Percentiles rank a stretch among this genome's conserved stretches.
phyloP scores from a whole-genome alignment of 2,113 vertebrate genomes.

The Cyrtonyx montezumae region DNA sequence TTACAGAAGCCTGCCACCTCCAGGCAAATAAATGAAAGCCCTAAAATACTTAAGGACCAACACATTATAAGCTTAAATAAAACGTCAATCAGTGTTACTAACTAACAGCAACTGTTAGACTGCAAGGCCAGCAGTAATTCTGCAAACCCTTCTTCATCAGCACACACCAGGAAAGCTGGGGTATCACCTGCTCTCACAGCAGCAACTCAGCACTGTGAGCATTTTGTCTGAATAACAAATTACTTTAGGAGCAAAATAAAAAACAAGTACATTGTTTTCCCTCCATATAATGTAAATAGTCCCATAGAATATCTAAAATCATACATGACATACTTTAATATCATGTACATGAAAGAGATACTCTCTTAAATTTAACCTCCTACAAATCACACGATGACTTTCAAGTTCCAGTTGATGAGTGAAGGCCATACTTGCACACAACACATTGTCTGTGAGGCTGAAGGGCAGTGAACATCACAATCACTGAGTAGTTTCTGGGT shows the following conservation, averaged over 20 bases:
- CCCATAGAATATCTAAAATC: background rate
- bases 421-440: slow-evolving; percentile 91
- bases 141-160: background rate
- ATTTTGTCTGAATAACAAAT: background rate
- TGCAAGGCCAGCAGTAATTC: background rate
- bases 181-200: background rate
- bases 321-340: fast-evolving
- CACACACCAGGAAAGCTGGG: background rate
- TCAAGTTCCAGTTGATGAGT: background rate
- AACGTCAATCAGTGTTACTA: background rate
- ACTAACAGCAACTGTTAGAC: background rate
- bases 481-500: slow-evolving; percentile 94
- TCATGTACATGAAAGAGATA: background rate
- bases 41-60: background rate
- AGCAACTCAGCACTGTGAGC: background rate
- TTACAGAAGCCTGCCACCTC: background rate
- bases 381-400: background rate
- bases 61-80: background rate
- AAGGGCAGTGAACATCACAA: slow-evolving; percentile 98
- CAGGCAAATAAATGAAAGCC: background rate
- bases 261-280: background rate
- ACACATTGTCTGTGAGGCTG: slow-evolving; percentile 95
- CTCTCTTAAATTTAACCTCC: background rate
- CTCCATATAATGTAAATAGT: background rate
- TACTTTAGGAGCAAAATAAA: background rate